Conservation (phyloP, 1,140 invertebrate species). For the Centruroides sculpturatus region DNA sequence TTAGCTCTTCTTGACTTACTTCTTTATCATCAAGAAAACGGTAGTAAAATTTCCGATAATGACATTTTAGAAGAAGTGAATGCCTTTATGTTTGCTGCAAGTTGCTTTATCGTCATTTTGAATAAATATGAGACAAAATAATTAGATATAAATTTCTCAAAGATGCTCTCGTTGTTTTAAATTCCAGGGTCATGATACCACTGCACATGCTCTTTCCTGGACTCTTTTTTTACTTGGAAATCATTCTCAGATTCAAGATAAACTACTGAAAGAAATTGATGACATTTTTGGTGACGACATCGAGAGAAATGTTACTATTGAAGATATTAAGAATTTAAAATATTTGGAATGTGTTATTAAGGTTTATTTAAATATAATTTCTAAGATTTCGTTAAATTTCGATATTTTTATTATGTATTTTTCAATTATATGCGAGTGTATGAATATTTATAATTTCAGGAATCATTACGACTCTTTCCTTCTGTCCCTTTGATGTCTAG, state of each 20-base stretch:
- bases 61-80: conserved; percentile 40
- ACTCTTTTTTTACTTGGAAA: conserved; percentile 25
- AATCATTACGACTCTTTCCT: too few relatives aligned
- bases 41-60: conserved; percentile 15
- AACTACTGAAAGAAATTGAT: conserved; percentile 29
- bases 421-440: too few relatives aligned
- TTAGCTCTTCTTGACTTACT: conserved; percentile 84
- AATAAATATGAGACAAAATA: too few relatives aligned
- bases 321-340: conserved; percentile 42
- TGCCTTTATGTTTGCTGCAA: conserved; percentile 40
- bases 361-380: conserved; percentile 20
- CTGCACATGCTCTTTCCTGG: conserved; percentile 18
- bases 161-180: neutral
- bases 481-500: too few relatives aligned
- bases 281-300: conserved; percentile 27
- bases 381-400: too few relatives aligned
- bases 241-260: conserved; percentile 28
- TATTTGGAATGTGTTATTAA: conserved; percentile 59
- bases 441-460: too few relatives aligned
- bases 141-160: neutral
- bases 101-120: neutral
- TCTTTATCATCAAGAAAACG: conserved; percentile 40
- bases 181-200: conserved; percentile 18
- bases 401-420: too few relatives aligned
- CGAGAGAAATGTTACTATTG: conserved; percentile 27